Evolutionary conservation across 2,888 invertebrate species (phyloP).

Genomic region (Zhuqinia jingwanae): DNA sequence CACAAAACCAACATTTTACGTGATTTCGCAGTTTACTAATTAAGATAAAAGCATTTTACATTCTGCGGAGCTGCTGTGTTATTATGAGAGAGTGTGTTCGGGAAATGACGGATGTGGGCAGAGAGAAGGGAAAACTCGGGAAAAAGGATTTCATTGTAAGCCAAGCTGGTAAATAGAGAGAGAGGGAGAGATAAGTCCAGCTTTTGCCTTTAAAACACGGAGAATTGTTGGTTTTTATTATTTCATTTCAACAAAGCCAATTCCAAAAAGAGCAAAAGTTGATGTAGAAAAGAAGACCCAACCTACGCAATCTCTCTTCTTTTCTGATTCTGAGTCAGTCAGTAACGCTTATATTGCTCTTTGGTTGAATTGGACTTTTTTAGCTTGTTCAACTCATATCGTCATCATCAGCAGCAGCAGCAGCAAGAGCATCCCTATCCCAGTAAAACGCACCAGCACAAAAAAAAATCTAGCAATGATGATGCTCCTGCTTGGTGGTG

Average conservation of each 20-base stretch:
- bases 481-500: constrained; percentile 28
- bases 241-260: not conserved
- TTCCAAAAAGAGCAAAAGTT: constrained; percentile 10
- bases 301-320: constrained; percentile 47
- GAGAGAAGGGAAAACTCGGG: constrained; percentile 1
- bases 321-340: not conserved
- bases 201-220: not conserved
- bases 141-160: no score
- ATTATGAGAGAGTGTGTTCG: no score
- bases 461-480: no score
- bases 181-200: constrained; percentile 5
- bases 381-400: not conserved
- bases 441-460: no score
- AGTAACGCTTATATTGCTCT: no score
- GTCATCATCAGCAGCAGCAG: constrained; percentile 7
- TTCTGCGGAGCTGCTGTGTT: not conserved
- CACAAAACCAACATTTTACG: no score
- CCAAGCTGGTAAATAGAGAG: not conserved
- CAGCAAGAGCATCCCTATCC: not conserved
- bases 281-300: no score
- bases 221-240: not conserved
- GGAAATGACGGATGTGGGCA: not conserved
- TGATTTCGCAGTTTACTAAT: constrained; percentile 33
- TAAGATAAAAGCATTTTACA: not conserved
- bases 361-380: constrained; percentile 26